Evolutionary conservation across 2,113 vertebrate species (phyloP).

Genomic region (Dromiciops gliroides): DNA sequence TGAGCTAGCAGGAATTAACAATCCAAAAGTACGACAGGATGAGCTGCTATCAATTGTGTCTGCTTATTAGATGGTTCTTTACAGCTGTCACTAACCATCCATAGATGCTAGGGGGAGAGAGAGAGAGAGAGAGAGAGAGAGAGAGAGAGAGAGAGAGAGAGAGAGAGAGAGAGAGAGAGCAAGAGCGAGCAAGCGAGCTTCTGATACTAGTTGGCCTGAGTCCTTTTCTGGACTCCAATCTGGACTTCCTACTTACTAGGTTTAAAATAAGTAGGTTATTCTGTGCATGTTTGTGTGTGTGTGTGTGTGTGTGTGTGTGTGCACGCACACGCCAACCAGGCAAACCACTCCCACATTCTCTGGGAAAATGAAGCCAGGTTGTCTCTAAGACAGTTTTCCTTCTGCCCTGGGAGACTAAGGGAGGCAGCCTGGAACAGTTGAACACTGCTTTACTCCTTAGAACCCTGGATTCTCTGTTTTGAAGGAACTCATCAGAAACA

Average conservation of each 20-base stretch:
- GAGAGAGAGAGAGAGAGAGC: background rate
- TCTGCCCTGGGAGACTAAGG: background rate
- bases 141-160: no score
- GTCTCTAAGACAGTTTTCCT: background rate
- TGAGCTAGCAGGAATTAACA: slow-evolving; percentile 53
- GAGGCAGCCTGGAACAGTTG: background rate
- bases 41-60: slow-evolving; percentile 45
- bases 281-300: background rate
- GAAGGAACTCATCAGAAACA: background rate
- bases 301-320: background rate
- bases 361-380: background rate
- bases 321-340: background rate
- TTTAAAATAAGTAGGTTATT: background rate
- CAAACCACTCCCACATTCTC: background rate
- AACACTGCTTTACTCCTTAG: background rate
- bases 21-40: slow-evolving; percentile 47
- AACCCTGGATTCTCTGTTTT: background rate
- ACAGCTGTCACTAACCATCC: background rate
- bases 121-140: background rate
- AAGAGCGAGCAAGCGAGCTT: no score
- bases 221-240: background rate
- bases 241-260: background rate
- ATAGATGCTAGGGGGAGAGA: background rate
- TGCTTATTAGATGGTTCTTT: slow-evolving; percentile 34
- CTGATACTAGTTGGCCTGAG: background rate